Percentiles rank a stretch among this genome's conserved stretches.
Conservation (phyloP, 2,113 vertebrate species). For the Marmota monax region DNA sequence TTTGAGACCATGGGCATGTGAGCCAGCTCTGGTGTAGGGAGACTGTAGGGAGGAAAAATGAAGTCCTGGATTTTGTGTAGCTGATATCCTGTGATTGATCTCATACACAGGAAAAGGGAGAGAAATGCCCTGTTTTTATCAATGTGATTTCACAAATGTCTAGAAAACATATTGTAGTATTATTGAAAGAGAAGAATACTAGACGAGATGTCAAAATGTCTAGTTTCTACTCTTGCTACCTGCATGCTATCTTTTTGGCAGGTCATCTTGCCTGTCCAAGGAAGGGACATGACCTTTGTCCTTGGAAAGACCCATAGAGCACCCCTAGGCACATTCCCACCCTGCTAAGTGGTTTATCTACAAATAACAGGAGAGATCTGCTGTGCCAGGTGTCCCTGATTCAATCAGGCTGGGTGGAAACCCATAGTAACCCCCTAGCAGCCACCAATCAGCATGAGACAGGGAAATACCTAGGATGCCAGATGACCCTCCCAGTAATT, state of each 20-base stretch:
- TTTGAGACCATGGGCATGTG: not conserved
- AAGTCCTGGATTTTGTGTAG: not conserved
- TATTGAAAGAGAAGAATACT: not conserved
- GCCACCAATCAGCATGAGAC: too few relatives aligned
- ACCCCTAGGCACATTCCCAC: too few relatives aligned
- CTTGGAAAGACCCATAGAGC: too few relatives aligned
- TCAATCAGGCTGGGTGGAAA: too few relatives aligned
- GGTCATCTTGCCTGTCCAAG: not conserved
- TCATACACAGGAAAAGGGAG: not conserved
- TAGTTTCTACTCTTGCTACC: not conserved
- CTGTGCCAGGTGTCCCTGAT: too few relatives aligned
- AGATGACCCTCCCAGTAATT: too few relatives aligned
- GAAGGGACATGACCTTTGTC: too few relatives aligned
- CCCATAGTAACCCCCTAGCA: too few relatives aligned
- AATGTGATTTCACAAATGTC: not conserved
- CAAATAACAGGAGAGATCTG: too few relatives aligned
- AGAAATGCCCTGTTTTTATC: not conserved
- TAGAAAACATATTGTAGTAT: not conserved
- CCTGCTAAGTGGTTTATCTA: too few relatives aligned
- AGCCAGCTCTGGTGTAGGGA: not conserved
- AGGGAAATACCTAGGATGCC: too few relatives aligned
- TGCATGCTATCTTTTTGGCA: not conserved
- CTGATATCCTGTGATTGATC: not conserved
- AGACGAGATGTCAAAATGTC: not conserved
- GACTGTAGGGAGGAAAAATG: not conserved